Conservation (phyloP, 92 coral and sea anemone species). For the Zoanthus solanderi region DNA sequence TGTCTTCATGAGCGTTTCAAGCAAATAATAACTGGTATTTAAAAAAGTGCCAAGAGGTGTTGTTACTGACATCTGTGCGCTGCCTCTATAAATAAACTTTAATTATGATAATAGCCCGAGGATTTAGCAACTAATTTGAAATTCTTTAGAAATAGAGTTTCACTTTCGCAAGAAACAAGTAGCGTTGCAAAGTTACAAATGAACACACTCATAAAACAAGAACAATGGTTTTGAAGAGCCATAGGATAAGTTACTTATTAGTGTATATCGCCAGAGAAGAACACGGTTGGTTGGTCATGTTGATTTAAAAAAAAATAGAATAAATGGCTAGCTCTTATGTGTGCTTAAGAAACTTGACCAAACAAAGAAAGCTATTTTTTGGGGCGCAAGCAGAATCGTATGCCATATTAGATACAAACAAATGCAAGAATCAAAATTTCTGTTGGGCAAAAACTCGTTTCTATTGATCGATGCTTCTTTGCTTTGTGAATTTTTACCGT, state of each 20-base stretch:
- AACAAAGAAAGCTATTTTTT: background rate
- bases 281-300: background rate
- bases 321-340: background rate
- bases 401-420: background rate
- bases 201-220: background rate
- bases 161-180: background rate
- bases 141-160: background rate
- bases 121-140: background rate
- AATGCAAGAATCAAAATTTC: background rate
- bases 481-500: background rate
- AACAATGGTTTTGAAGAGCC: background rate
- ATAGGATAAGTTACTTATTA: background rate
- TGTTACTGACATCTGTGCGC: background rate
- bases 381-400: background rate
- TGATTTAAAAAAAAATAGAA: background rate
- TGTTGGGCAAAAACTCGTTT: background rate
- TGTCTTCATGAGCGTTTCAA: background rate
- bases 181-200: background rate
- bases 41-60: background rate
- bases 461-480: background rate
- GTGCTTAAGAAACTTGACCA: background rate
- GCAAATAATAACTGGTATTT: slow-evolving; percentile 13
- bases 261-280: background rate
- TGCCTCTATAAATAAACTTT: background rate
- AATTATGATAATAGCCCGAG: slow-evolving; percentile 33